Percentiles rank a stretch among this genome's conserved stretches.
These are phyloP conservation scores for Falco rusticolus DNA, from an alignment of 2,797 vertebrate genomes.

Conservation along the genomic window DNA sequence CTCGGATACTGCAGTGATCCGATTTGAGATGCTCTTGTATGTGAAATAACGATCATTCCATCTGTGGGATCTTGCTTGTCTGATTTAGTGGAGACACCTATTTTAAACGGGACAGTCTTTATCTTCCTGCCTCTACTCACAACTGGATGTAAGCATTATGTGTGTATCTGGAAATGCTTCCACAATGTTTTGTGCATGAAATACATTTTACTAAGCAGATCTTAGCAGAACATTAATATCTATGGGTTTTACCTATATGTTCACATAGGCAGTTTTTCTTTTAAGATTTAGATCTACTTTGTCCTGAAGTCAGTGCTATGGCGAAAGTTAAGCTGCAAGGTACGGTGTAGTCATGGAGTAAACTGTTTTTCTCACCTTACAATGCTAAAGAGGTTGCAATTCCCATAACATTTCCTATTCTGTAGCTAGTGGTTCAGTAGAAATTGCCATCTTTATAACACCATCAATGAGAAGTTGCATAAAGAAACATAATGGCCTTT, in stretches of 20 bases:
- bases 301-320: neutral
- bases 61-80: neutral
- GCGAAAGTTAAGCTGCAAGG: accelerated
- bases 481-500: neutral
- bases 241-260: neutral
- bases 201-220: neutral
- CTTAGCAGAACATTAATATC: neutral
- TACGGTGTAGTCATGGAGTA: neutral
- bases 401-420: neutral
- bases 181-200: neutral
- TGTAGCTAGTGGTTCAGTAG: neutral
- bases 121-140: neutral
- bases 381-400: neutral
- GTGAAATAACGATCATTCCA: neutral
- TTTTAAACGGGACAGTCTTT: neutral
- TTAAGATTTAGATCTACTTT: neutral
- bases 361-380: neutral
- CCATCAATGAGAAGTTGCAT: neutral
- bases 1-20: neutral
- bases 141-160: neutral
- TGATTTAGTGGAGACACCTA: neutral
- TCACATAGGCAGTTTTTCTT: neutral
- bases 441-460: neutral
- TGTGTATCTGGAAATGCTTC: neutral
- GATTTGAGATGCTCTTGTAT: neutral